phyloP scores from a whole-genome alignment of 2,113 vertebrate genomes.

The Glaucomys volans region DNA sequence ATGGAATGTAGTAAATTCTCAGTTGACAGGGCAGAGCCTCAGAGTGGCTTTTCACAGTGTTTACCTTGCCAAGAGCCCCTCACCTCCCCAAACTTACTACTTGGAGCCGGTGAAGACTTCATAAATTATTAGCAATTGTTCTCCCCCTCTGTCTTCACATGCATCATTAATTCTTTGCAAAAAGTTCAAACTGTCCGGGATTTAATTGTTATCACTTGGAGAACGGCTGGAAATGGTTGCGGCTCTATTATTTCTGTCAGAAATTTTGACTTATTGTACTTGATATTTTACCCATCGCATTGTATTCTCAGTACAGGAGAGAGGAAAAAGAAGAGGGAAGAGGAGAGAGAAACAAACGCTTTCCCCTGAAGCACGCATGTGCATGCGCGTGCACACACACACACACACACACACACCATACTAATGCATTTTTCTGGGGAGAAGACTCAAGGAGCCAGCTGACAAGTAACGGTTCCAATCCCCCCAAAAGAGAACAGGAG shows the following conservation, averaged over 20 bases:
- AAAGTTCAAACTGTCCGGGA: conserved; percentile 83
- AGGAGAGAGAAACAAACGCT: neutral
- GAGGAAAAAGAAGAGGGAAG: neutral
- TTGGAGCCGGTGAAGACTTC: conserved; percentile 75
- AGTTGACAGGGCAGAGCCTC: conserved; percentile 85
- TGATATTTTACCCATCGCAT: conserved; percentile 76
- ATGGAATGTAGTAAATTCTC: conserved; percentile 88
- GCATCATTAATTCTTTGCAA: conserved; percentile 86
- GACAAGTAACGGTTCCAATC: neutral
- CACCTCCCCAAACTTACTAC: conserved; percentile 83
- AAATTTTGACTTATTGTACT: conserved; percentile 69
- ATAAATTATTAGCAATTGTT: conserved; percentile 83
- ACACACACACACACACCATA: conserved; percentile 20
- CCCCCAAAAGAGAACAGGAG: neutral
- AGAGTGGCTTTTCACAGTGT: conserved; percentile 85
- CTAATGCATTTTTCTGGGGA: neutral
- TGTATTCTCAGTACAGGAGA: neutral
- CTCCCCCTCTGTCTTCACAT: conserved; percentile 60
- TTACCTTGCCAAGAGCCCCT: conserved; percentile 84
- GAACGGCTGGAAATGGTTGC: conserved; percentile 75
- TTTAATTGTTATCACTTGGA: conserved; percentile 84
- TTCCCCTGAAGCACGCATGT: conserved; percentile 8
- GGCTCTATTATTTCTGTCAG: conserved; percentile 74
- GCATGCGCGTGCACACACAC: neutral
- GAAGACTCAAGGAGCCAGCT: conserved; percentile 11